Percentiles rank a stretch among this genome's conserved stretches.
Evolutionary conservation across 2,113 vertebrate species (phyloP).

Genomic region (Caracal caracal): DNA sequence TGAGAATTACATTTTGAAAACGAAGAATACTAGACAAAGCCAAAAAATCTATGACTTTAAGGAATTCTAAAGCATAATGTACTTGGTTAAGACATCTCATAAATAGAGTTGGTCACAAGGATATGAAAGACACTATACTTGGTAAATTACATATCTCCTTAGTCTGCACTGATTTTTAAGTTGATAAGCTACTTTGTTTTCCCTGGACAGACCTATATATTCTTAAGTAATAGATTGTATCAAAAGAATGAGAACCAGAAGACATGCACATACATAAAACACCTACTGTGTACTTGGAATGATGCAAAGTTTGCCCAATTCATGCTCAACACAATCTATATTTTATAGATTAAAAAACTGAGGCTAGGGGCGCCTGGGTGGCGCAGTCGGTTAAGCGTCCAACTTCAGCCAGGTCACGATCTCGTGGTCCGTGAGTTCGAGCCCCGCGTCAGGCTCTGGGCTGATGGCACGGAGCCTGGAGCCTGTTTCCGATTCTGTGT

Average conservation of each 20-base stretch:
- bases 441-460: no score
- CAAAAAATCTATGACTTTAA: not conserved
- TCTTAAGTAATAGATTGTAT: not conserved
- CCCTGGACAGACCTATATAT: not conserved
- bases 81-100: not conserved
- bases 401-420: no score
- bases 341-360: not conserved
- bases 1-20: constrained; percentile 17
- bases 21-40: constrained; percentile 15
- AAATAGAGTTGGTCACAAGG: not conserved
- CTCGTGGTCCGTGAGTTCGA: no score
- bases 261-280: not conserved
- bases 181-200: not conserved
- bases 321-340: not conserved
- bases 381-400: no score
- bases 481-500: no score
- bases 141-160: constrained; percentile 2
- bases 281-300: not conserved
- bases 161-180: not conserved
- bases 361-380: no score
- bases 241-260: not conserved
- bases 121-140: not conserved
- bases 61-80: not conserved
- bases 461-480: no score
- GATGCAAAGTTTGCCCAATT: not conserved